phyloP scores from a whole-genome alignment of 2,113 vertebrate genomes.

The Bufo gargarizans region DNA sequence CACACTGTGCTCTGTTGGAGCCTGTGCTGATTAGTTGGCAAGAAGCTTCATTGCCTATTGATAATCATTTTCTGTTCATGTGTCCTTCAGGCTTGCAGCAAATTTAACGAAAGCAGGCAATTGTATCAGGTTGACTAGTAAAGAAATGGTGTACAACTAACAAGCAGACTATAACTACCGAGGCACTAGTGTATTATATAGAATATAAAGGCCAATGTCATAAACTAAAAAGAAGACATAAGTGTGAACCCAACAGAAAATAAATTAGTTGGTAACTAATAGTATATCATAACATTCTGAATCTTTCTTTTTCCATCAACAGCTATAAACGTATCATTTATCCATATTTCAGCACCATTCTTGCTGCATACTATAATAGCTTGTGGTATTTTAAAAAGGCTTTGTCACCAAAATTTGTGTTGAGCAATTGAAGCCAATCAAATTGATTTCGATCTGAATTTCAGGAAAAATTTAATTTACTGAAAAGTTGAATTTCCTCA shows the following conservation, averaged over 20 bases:
- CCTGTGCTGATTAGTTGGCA: constrained; percentile 8
- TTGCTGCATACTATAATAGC: too few relatives aligned
- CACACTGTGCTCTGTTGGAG: constrained; percentile 30
- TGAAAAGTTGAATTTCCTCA: too few relatives aligned
- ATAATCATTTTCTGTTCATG: constrained; percentile 25
- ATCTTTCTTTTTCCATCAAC: not conserved
- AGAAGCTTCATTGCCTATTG: constrained; percentile 22
- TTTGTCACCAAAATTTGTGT: too few relatives aligned
- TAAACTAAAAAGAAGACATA: not conserved
- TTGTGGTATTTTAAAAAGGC: too few relatives aligned
- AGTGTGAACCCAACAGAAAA: not conserved
- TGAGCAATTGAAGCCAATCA: too few relatives aligned
- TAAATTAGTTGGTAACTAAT: too few relatives aligned
- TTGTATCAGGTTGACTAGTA: not conserved
- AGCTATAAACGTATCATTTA: too few relatives aligned
- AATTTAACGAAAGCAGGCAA: constrained; percentile 30
- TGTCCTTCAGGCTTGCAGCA: constrained; percentile 6
- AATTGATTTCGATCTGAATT: too few relatives aligned
- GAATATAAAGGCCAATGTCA: not conserved
- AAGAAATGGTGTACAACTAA: constrained; percentile 1
- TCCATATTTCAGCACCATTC: too few relatives aligned
- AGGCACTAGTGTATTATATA: not conserved
- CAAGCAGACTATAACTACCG: not conserved
- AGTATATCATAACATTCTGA: not conserved
- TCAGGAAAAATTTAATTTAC: too few relatives aligned